A percentile compares a stretch with the other conserved stretches of the same genome.
Conservation (phyloP, 2,113 vertebrate species). For the Gracilinanus agilis region DNA sequence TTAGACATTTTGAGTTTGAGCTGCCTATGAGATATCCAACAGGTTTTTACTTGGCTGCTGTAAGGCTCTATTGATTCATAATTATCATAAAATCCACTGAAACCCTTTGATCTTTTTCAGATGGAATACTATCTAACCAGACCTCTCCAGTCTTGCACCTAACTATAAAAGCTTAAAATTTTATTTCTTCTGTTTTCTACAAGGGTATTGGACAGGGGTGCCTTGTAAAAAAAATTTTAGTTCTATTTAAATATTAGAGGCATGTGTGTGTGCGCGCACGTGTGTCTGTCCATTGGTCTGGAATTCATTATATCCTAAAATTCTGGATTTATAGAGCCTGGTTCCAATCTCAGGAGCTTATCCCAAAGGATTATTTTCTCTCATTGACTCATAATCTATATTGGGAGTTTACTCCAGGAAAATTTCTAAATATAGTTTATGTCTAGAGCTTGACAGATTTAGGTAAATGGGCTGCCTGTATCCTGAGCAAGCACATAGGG, state of each 20-base stretch:
- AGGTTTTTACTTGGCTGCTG: not conserved
- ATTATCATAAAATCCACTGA: not conserved
- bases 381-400: not conserved
- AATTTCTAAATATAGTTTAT: not conserved
- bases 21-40: not conserved
- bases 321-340: too few relatives aligned
- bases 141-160: not conserved
- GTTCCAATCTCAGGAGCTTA: not conserved
- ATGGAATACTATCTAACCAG: not conserved
- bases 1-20: not conserved
- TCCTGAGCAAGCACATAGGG: not conserved
- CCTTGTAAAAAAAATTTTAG: not conserved
- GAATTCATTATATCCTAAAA: not conserved
- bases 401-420: not conserved
- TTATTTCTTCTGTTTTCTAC: not conserved
- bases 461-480: not conserved
- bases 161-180: not conserved
- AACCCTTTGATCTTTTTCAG: not conserved
- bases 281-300: not conserved
- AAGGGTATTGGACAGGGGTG: not conserved
- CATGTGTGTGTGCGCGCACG: too few relatives aligned
- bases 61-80: not conserved
- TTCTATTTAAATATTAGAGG: not conserved
- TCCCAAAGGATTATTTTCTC: not conserved
- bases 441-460: not conserved